Evolutionary conservation across 2,888 invertebrate species (phyloP).

Genomic region (Microctonus hyperodae): DNA sequence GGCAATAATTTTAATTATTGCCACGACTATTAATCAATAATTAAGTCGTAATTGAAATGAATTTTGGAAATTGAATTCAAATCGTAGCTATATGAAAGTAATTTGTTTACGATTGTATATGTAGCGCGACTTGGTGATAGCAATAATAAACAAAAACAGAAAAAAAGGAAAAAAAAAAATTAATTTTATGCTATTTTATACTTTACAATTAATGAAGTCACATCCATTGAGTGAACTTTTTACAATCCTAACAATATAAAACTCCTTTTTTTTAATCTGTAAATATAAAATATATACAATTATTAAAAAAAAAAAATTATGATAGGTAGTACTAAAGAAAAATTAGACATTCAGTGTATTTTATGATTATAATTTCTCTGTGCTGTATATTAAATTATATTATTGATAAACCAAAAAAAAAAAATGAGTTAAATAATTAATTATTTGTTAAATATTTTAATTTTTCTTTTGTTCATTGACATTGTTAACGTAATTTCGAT

Average conservation of each 20-base stretch:
- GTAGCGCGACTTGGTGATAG: conserved; percentile 36
- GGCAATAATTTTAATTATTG: not conserved
- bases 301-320: not conserved
- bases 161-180: conserved; percentile 7
- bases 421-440: conserved; percentile 16
- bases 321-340: conserved; percentile 24
- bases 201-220: not conserved
- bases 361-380: conserved; percentile 43
- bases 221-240: not conserved
- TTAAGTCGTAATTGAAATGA: conserved; percentile 17
- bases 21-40: conserved; percentile 19
- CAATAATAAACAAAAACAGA: conserved; percentile 35
- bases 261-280: not conserved
- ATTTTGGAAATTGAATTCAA: conserved; percentile 17
- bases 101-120: conserved; percentile 44
- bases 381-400: conserved; percentile 42
- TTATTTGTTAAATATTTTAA: conserved; percentile 27
- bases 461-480: conserved; percentile 14
- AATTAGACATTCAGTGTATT: conserved; percentile 34
- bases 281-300: not conserved
- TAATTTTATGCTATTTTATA: not conserved
- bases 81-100: conserved; percentile 38
- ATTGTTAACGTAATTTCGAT: conserved; percentile 23
- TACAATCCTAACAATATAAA: not conserved
- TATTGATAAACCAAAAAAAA: conserved; percentile 34